Evolutionary conservation across 92 coral and sea anemone species (phyloP).

Genomic region (Palythoa heliodiscus): DNA sequence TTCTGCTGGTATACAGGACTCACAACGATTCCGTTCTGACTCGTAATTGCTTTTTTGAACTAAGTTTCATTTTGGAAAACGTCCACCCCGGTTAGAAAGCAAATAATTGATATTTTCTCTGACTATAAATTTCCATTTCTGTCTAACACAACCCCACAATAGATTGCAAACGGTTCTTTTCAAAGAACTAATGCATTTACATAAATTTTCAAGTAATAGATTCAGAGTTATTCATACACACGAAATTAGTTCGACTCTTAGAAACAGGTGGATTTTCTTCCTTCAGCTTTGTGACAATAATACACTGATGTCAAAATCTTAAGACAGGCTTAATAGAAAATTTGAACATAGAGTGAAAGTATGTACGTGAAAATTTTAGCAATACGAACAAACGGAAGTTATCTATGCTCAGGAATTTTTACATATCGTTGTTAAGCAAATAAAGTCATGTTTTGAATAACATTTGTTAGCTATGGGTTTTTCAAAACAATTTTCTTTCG

Average conservation of each 20-base stretch:
- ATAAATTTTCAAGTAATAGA: conserved; percentile 82
- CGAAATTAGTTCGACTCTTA: conserved; percentile 70
- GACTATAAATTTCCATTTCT: conserved; percentile 61
- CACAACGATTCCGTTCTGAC: conserved; percentile 61
- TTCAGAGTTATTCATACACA: conserved; percentile 83
- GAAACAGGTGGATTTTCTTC: conserved; percentile 49
- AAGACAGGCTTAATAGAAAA: conserved; percentile 56
- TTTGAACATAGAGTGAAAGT: conserved; percentile 25
- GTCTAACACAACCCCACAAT: conserved; percentile 66
- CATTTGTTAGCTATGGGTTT: conserved; percentile 73
- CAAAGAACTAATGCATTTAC: conserved; percentile 85
- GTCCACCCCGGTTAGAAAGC: conserved; percentile 63
- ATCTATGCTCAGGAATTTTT: conserved; percentile 84
- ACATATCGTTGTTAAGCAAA: conserved; percentile 71
- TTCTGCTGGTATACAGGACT: conserved; percentile 56
- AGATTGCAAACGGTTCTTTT: conserved; percentile 76
- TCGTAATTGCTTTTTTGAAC: conserved; percentile 64
- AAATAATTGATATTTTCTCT: conserved; percentile 68
- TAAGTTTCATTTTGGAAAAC: conserved; percentile 68
- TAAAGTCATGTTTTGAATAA: conserved; percentile 68
- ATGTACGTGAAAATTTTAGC: conserved; percentile 47
- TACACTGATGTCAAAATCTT: conserved; percentile 44
- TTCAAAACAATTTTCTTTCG: conserved; percentile 68
- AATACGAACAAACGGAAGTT: conserved; percentile 70
- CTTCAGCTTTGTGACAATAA: conserved; percentile 53